A percentile compares a stretch with the other conserved stretches of the same genome.
Conservation (phyloP, 2,113 vertebrate genomes). For the Symphodus melops region DNA sequence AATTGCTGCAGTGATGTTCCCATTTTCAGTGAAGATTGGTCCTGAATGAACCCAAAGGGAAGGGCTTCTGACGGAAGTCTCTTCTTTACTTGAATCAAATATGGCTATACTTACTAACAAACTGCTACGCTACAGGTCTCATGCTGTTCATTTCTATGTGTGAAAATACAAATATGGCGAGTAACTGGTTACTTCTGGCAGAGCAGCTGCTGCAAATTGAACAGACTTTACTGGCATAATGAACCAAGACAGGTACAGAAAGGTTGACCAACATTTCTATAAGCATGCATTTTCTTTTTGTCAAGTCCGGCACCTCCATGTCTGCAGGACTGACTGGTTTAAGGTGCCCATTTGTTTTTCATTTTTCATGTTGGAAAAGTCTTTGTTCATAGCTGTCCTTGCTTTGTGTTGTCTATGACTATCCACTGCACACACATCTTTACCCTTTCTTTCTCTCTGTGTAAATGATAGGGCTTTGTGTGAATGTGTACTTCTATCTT, state of each 20-base stretch:
- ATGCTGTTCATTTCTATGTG: conserved; percentile 7
- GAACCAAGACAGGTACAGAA: conserved; percentile 1
- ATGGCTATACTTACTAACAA: background rate
- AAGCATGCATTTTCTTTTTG: background rate
- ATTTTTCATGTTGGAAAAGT: background rate
- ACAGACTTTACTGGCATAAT: conserved; percentile 9
- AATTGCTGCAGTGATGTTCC: too few species aligned
- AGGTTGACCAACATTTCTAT: background rate
- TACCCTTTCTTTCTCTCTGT: background rate
- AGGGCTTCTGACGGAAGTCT: background rate
- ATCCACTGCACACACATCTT: conserved; percentile 25
- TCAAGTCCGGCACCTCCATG: background rate
- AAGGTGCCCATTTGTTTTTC: background rate
- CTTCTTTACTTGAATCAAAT: conserved; percentile 16
- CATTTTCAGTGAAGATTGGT: background rate
- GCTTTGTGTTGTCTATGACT: conserved; percentile 37
- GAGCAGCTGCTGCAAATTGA: conserved; percentile 11
- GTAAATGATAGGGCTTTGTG: conserved; percentile 4
- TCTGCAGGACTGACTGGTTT: background rate
- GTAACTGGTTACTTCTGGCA: background rate
- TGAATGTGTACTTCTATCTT: background rate
- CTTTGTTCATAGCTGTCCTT: conserved; percentile 31
- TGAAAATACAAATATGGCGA: conserved; percentile 32
- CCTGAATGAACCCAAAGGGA: background rate
- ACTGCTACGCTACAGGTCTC: background rate